Evolutionary conservation across 1,140 invertebrate species (phyloP), one percentile per base, ranked within the genome.

Genomic region (Zaprionus nigranus): DNA sequence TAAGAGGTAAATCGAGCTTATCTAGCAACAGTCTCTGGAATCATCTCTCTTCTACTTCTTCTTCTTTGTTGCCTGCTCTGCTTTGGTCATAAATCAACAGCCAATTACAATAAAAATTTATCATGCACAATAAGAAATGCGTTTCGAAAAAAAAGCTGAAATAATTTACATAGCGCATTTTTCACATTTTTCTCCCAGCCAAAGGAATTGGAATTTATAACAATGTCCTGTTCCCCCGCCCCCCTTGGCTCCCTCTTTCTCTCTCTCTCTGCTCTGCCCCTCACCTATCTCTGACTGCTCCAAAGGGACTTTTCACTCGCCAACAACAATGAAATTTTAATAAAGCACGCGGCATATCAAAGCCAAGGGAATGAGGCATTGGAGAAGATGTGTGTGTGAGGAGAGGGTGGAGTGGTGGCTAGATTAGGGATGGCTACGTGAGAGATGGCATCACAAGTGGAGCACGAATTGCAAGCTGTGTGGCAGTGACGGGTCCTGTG

Each of bases 91-190:
- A 88, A 87, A 87, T 87, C 83, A 87, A 88, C 84, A 87, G 85
- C 83, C 83, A 87, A 87, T 87, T 87, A 87, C 83, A 87, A 87
- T 88, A 87, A 83, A 87, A 87, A 87, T 87, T 88, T 87, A 87
- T 87, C 81, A 84, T 88, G 84, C 84, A 87, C 84, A 87, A 87
- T 88, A 88, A 84, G 87, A 81, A 83, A 64, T 71, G 66, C 43
- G 73, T 78, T 46, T 64, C 65, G 53, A 71, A 34, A 34, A 34
- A 30, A 77, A 80, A 77, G 84, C 80, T 63, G 64, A 87, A 87
- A 87, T 87, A 87, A 87, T 87, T 87, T 87, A 88, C 83, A 87
- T 87, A 81, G 80, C 70, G 84, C 84, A 87, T 87, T 87, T 87
- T 87, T 84, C 85, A 84, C 84, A 88, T 87, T 87, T 83, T 83